Conservation (phyloP, 2,888 invertebrate species). For the Oligia strigilis region DNA sequence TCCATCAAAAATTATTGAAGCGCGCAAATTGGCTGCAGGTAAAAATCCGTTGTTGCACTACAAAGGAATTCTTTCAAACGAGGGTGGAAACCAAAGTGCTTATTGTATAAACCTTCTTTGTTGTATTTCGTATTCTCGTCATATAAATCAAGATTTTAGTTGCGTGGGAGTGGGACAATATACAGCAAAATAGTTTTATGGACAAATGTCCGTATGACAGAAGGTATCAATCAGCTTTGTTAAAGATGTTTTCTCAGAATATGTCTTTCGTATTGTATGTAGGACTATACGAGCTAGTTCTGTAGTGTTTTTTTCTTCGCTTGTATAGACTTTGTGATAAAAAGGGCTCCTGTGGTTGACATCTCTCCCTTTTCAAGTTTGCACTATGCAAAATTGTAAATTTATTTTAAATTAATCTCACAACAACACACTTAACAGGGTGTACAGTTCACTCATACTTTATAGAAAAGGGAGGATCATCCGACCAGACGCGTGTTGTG, state of each 20-base stretch:
- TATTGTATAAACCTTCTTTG: slow-evolving; percentile 60
- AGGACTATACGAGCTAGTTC: background rate
- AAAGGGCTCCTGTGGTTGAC: background rate
- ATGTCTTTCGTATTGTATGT: slow-evolving; percentile 13
- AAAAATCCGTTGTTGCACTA: slow-evolving; percentile 57
- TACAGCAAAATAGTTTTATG: slow-evolving; percentile 34
- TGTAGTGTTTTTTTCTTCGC: background rate
- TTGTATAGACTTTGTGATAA: background rate
- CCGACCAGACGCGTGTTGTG: too few relatives aligned
- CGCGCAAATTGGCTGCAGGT: slow-evolving; percentile 65
- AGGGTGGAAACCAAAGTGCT: slow-evolving; percentile 49
- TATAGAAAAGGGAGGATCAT: too few relatives aligned
- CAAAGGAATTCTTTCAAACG: slow-evolving; percentile 59
- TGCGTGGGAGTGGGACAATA: slow-evolving; percentile 61
- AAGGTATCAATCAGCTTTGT: slow-evolving; percentile 49
- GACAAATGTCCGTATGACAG: slow-evolving; percentile 59
- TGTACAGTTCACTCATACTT: too few relatives aligned
- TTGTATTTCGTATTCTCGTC: slow-evolving; percentile 33
- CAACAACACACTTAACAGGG: too few relatives aligned
- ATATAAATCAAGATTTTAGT: slow-evolving; percentile 58
- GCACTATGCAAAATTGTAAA: background rate
- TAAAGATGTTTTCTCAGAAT: slow-evolving; percentile 34
- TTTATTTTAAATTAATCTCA: too few relatives aligned
- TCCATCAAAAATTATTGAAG: slow-evolving; percentile 54
- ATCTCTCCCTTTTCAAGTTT: background rate